These are phyloP conservation scores for Noctua pronuba DNA, from an alignment of 2,888 invertebrate genomes.

Conservation along the genomic window DNA sequence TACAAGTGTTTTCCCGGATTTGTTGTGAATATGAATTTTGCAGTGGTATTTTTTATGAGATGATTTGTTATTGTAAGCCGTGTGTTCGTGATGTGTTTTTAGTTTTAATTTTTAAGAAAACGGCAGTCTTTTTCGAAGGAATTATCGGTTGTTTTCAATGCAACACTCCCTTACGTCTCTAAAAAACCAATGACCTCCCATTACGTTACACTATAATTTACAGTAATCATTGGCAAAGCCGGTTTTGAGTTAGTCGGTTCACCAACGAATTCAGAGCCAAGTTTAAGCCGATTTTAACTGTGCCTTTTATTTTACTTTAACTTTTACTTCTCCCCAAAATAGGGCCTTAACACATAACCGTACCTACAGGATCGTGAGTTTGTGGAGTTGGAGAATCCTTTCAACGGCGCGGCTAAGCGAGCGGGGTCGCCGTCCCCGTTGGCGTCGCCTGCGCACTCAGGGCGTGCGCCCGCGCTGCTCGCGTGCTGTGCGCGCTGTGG, in stretches of 20 bases:
- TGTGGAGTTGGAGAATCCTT: slow-evolving; percentile 98
- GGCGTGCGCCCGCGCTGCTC: slow-evolving; percentile 93
- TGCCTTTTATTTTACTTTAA: slow-evolving; percentile 37
- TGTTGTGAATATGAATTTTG: slow-evolving; percentile 59
- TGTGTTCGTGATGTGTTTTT: slow-evolving; percentile 45
- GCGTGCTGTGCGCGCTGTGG: slow-evolving; percentile 97
- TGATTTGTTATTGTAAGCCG: slow-evolving; percentile 37
- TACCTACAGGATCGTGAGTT: slow-evolving; percentile 97
- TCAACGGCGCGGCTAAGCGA: slow-evolving; percentile 97
- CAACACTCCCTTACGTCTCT: slow-evolving; percentile 24
- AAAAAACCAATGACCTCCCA: slow-evolving; percentile 23
- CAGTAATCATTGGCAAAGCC: slow-evolving; percentile 49
- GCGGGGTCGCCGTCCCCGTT: slow-evolving; percentile 97
- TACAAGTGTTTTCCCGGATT: slow-evolving; percentile 31
- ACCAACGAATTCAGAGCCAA: slow-evolving; percentile 42
- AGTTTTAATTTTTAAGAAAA: slow-evolving; percentile 37
- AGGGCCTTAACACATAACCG: slow-evolving; percentile 65
- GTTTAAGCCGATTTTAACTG: slow-evolving; percentile 46
- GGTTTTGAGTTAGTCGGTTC: slow-evolving; percentile 50
- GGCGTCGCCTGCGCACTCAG: slow-evolving; percentile 96
- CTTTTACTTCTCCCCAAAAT: slow-evolving; percentile 57
- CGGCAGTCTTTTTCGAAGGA: background rate
- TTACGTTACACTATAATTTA: slow-evolving; percentile 41
- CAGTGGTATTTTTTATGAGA: slow-evolving; percentile 34
- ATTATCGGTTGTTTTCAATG: slow-evolving; percentile 9